Base-by-base conservation (phyloP, 2,113 vertebrate species). In the Labeo rohita region DNA sequence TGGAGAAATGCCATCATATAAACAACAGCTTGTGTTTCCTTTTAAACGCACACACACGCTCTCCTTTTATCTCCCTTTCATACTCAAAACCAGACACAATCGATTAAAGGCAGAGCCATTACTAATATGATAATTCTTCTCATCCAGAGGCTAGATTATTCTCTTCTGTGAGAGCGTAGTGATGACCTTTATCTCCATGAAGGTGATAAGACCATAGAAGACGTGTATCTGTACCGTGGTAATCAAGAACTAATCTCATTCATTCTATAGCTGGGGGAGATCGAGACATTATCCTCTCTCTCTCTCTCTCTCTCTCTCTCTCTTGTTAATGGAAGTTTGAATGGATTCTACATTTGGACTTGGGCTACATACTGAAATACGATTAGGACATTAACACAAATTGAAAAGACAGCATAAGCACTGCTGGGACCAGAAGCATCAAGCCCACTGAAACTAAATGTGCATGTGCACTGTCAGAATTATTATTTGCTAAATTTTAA, bases 261-360 rank as follows among this genome's bases (percentile, higher is more conserved):
- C 61, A 68, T 82, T 82, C 61, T 50, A 52, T 52, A 82, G 80
- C 80, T 68, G 43, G 13, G 13, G 80, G 80, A 65, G 45, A 6
- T 8, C 11, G 12, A 61, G 13, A 23, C 39, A 80, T 80, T 63
- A 23, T 63, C 36, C 76, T 59, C 76, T 56, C 34, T 23, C 76
- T 21, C 50, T 16, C 52, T 36, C 18, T 18, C 23, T 23, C n/a
- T 54, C 75, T 54, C 23, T 36, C 50, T 34, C 9, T 61, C 77
- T 80, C 77, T 47, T 3, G 63, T 70, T 50, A 68, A 82, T 82
- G 63, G 80, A 82, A 49, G 63, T 70, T 82, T 82, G 80, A 82
- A 82, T 82, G 80, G 47, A 82, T 82, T 82, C 63, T 68, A 82
- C 80, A 82, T 82, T 82, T 82, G 80, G 45, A 68, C 79, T 81